Evolutionary conservation across 2,113 vertebrate species (phyloP).

Genomic region (Tringa solitaria): DNA sequence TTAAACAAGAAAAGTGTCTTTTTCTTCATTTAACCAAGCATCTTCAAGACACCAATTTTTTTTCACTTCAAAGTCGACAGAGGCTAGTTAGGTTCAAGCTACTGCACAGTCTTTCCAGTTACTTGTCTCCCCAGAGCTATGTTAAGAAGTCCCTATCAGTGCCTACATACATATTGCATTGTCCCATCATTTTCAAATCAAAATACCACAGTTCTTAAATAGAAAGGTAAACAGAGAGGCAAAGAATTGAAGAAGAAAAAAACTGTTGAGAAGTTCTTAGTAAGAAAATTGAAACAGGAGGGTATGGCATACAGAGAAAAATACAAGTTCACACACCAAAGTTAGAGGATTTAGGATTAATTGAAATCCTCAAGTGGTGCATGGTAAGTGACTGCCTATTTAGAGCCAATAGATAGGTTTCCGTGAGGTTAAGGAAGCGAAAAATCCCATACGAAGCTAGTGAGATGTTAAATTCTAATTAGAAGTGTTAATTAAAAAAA

Average conservation of each 20-base stretch:
- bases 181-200: background rate
- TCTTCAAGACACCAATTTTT: background rate
- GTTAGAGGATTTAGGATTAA: constrained; percentile 79
- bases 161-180: background rate
- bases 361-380: constrained; percentile 83
- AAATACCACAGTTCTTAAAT: background rate
- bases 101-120: background rate
- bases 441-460: constrained; percentile 85
- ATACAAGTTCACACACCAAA: constrained; percentile 73
- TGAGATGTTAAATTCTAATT: constrained; percentile 87
- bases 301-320: constrained; percentile 55
- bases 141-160: background rate
- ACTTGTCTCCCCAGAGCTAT: background rate
- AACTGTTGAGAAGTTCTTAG: constrained; percentile 16
- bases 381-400: constrained; percentile 82
- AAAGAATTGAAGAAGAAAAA: background rate
- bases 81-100: background rate
- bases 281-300: constrained; percentile 39
- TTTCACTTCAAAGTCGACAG: background rate
- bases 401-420: constrained; percentile 85
- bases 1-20: background rate
- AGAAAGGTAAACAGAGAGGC: background rate
- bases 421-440: constrained; percentile 82
- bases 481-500: constrained; percentile 87
- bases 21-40: background rate